These are phyloP conservation scores for Cantharis lateralis DNA, from an alignment of 2,888 invertebrate genomes.

Conservation along the genomic window DNA sequence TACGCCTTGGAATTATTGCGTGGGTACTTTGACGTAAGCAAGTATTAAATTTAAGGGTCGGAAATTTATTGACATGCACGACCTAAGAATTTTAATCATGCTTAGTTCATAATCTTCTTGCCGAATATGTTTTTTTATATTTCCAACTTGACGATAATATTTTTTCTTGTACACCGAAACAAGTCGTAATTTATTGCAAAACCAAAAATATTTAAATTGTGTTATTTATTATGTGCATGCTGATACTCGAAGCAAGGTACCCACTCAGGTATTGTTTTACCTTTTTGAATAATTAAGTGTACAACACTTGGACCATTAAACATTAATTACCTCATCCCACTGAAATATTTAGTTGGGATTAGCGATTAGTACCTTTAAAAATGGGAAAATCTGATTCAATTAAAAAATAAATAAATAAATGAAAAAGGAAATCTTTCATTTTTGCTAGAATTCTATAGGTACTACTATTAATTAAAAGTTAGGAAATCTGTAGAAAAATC, in stretches of 20 bases:
- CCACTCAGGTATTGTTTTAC: not conserved
- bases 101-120: not conserved
- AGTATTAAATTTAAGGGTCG: not conserved
- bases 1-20: conserved; percentile 3
- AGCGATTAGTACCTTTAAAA: not conserved
- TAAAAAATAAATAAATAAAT: not conserved
- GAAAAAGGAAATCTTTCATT: not conserved
- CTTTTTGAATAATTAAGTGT: not conserved
- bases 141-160: not conserved
- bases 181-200: not conserved
- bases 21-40: conserved; percentile 19
- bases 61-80: conserved; percentile 1
- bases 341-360: not conserved
- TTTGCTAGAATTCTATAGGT: not conserved
- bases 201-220: not conserved
- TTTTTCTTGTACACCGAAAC: not conserved
- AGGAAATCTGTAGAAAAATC: not conserved
- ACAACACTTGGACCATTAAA: not conserved
- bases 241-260: not conserved
- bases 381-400: not conserved
- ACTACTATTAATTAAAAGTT: not conserved
- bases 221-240: not conserved
- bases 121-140: not conserved
- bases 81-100: not conserved
- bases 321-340: not conserved